These are phyloP conservation scores for Vireo altiloquus DNA, from an alignment of 2,113 vertebrate genomes.

Conservation along the genomic window DNA sequence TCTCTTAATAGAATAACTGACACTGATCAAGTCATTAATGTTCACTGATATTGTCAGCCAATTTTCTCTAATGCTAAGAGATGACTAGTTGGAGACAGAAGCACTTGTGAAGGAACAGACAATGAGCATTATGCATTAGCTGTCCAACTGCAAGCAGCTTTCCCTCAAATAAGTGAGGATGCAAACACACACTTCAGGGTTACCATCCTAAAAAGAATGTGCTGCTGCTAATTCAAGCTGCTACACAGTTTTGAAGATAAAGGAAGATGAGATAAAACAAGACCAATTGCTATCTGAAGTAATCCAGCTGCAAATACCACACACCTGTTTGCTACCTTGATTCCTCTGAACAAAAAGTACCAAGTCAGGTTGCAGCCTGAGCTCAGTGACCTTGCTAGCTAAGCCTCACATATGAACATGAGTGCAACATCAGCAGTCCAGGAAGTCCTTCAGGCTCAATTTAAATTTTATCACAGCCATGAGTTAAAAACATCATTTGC, in stretches of 20 bases:
- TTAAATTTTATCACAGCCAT: neutral
- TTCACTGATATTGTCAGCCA: neutral
- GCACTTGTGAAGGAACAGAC: neutral
- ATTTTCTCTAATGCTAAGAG: neutral
- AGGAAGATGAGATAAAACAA: neutral
- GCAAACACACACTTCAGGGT: fast-evolving
- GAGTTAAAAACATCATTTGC: neutral
- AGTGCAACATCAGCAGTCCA: neutral
- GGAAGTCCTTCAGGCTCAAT: neutral
- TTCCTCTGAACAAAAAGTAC: neutral
- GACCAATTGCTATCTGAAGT: neutral
- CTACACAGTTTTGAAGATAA: neutral
- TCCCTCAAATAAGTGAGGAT: neutral
- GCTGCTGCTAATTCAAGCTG: neutral
- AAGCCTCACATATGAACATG: neutral
- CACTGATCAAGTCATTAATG: no score
- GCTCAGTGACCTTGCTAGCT: neutral
- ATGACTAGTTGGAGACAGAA: neutral
- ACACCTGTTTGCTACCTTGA: neutral
- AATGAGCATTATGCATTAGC: neutral
- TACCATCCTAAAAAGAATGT: no score
- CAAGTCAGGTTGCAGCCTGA: neutral
- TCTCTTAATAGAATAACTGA: neutral
- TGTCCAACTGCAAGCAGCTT: neutral
- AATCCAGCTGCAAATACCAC: neutral